Evolutionary conservation across 2,113 vertebrate genomes (phyloP).

Genomic region (Caloenas nicobarica): DNA sequence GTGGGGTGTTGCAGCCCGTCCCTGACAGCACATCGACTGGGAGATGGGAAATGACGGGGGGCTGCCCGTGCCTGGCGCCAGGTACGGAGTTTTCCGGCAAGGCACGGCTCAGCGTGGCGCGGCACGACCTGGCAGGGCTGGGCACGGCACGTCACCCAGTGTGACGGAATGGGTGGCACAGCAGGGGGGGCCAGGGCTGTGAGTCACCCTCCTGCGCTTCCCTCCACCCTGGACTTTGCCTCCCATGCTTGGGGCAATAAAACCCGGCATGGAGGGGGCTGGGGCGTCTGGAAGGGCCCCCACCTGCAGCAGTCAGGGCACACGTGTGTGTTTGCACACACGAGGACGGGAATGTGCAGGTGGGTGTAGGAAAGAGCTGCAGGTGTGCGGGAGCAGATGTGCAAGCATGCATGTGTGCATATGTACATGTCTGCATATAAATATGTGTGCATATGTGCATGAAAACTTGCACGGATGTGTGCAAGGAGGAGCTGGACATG

Average conservation of each 20-base stretch:
- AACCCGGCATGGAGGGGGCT: accelerated
- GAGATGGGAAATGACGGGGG: background rate
- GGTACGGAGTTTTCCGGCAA: background rate
- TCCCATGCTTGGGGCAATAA: background rate
- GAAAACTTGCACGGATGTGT: too few species aligned
- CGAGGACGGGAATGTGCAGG: accelerated
- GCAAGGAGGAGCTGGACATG: too few species aligned
- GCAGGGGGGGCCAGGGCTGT: background rate
- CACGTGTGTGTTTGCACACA: background rate
- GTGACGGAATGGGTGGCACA: background rate
- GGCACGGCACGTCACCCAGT: background rate
- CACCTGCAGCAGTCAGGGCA: background rate
- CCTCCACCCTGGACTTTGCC: slow-evolving; percentile 53
- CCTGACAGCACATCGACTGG: accelerated
- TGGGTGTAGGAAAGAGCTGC: background rate
- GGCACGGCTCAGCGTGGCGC: background rate
- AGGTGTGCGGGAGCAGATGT: too few species aligned
- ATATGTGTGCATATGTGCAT: too few species aligned
- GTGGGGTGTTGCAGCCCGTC: accelerated
- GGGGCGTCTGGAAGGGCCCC: accelerated
- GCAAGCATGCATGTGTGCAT: accelerated
- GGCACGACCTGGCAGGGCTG: background rate
- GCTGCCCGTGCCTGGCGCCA: accelerated
- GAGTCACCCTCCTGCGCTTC: background rate
- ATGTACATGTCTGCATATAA: accelerated